Percentiles rank a stretch among this genome's conserved stretches.
These are phyloP conservation scores for Himantopus leucocephalus DNA, from an alignment of 2,113 vertebrate genomes.

Conservation along the genomic window DNA sequence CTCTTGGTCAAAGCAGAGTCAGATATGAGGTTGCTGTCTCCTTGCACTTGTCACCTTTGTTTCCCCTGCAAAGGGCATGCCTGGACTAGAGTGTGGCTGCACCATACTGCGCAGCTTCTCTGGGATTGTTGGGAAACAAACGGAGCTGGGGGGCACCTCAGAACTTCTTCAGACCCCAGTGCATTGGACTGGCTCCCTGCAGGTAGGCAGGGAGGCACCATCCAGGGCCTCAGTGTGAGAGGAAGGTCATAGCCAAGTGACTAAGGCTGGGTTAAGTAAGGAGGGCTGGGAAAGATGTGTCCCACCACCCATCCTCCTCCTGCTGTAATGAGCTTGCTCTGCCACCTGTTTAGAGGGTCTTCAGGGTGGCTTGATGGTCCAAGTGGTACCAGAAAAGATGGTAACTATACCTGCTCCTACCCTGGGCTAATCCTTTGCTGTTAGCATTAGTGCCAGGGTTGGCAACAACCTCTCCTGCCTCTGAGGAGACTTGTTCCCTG, in stretches of 20 bases:
- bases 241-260: neutral
- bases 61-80: neutral
- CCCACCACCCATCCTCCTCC: neutral
- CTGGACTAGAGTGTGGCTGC: neutral
- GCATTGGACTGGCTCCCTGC: neutral
- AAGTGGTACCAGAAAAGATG: neutral
- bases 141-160: fast-evolving
- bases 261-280: neutral
- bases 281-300: neutral
- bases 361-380: neutral
- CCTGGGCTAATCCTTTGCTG: neutral
- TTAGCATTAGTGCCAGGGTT: neutral
- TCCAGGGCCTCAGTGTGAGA: neutral
- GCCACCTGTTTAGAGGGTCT: neutral
- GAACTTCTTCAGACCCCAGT: neutral
- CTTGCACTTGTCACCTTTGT: neutral
- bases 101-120: neutral
- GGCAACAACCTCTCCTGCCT: neutral
- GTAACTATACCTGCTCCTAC: neutral
- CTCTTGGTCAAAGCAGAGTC: neutral
- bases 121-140: neutral
- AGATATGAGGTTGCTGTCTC: neutral
- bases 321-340: neutral
- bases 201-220: neutral
- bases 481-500: neutral